Percentiles rank a stretch among this genome's conserved stretches.
Evolutionary conservation across 2,113 vertebrate genomes (phyloP).

Genomic region (Melierax canorus): DNA sequence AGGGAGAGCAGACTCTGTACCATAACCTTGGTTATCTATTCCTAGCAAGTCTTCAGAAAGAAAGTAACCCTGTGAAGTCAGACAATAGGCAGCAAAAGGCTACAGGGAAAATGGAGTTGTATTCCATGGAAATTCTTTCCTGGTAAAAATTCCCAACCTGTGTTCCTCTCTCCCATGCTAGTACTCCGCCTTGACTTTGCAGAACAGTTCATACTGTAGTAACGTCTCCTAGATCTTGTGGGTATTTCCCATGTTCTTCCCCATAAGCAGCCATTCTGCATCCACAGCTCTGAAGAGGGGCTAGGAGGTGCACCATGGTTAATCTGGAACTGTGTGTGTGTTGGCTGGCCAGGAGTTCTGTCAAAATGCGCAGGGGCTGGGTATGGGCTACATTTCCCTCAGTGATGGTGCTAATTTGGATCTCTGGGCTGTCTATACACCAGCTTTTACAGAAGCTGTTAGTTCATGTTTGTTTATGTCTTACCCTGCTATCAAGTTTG

Average conservation of each 20-base stretch:
- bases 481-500: not conserved
- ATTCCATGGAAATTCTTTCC: not conserved
- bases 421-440: not conserved
- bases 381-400: not conserved
- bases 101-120: not conserved
- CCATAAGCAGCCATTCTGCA: not conserved
- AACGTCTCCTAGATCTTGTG: not conserved
- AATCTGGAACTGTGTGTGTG: fast-evolving
- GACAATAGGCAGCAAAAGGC: not conserved
- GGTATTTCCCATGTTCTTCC: not conserved
- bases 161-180: not conserved
- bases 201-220: not conserved
- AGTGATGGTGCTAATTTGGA: not conserved
- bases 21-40: not conserved
- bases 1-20: not conserved
- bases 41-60: not conserved
- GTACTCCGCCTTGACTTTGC: not conserved
- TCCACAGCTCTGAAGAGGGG: not conserved
- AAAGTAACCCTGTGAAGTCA: not conserved
- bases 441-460: not conserved
- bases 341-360: not conserved
- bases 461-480: not conserved
- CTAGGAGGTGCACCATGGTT: not conserved
- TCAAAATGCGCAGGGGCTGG: fast-evolving
- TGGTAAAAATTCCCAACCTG: not conserved